A percentile compares a stretch with the other conserved stretches of the same genome.
Evolutionary conservation across 2,113 vertebrate genomes (phyloP).

Genomic region (Zosterops lateralis): DNA sequence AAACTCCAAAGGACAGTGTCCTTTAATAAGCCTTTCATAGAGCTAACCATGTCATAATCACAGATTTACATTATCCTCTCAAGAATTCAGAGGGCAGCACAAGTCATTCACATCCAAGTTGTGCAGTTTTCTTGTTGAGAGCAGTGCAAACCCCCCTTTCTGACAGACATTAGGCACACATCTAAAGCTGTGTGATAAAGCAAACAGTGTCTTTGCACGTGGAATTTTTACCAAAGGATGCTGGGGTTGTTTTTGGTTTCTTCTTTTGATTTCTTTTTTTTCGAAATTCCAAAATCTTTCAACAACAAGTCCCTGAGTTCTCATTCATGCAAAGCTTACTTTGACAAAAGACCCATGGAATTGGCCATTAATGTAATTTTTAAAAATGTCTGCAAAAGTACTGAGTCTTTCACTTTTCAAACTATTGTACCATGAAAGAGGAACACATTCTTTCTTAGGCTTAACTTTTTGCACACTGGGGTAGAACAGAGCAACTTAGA

Average conservation of each 20-base stretch:
- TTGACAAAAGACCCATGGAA: background rate
- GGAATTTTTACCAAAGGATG: background rate
- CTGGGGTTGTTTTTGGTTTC: background rate
- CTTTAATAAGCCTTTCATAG: background rate
- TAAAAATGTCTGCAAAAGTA: background rate
- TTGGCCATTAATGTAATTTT: background rate
- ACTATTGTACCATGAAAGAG: background rate
- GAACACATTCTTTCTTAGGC: background rate
- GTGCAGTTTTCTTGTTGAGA: background rate
- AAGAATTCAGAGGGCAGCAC: background rate
- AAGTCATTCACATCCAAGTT: background rate
- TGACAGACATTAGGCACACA: background rate
- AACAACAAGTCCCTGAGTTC: background rate
- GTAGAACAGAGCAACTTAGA: background rate
- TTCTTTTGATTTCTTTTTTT: background rate
- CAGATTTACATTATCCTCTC: background rate
- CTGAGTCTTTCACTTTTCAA: background rate
- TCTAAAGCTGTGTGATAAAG: background rate
- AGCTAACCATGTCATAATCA: background rate
- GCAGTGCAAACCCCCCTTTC: background rate
- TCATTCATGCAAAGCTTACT: background rate
- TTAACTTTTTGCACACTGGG: slow-evolving; percentile 8
- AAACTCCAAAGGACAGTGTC: background rate
- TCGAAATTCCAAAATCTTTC: background rate
- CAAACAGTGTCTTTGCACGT: background rate